phyloP scores from a whole-genome alignment of 1,140 invertebrate species.

The Drosophila subobscura region DNA sequence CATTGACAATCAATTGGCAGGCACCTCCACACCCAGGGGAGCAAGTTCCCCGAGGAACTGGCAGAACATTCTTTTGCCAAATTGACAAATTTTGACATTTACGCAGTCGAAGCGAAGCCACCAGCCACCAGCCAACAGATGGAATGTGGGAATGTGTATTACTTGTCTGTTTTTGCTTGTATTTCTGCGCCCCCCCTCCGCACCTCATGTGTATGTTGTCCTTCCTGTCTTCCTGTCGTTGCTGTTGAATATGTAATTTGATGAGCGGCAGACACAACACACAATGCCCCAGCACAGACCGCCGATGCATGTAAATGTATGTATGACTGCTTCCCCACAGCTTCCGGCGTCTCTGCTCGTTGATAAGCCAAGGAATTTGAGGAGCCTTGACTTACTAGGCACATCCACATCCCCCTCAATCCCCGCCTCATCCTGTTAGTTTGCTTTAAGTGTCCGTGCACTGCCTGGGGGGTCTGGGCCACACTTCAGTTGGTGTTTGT shows the following conservation, averaged over 20 bases:
- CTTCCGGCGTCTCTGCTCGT: slow-evolving; percentile 70
- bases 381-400: slow-evolving; percentile 59
- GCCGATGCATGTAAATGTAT: slow-evolving; percentile 71
- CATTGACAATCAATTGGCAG: slow-evolving; percentile 24
- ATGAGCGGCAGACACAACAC: slow-evolving; percentile 56
- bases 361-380: slow-evolving; percentile 78
- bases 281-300: slow-evolving; percentile 47
- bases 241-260: slow-evolving; percentile 73
- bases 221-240: slow-evolving; percentile 17
- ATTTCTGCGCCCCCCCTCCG: neutral
- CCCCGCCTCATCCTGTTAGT: slow-evolving; percentile 59
- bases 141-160: slow-evolving; percentile 26
- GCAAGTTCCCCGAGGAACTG: too few species aligned
- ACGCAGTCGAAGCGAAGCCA: slow-evolving; percentile 2
- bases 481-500: slow-evolving; percentile 48
- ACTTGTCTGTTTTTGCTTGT: slow-evolving; percentile 29
- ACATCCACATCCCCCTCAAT: slow-evolving; percentile 3
- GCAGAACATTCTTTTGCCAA: neutral
- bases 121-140: too few species aligned
- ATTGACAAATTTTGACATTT: slow-evolving; percentile 16
- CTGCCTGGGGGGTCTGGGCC: slow-evolving; percentile 44
- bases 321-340: slow-evolving; percentile 75
- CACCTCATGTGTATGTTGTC: neutral
- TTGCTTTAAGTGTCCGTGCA: slow-evolving; percentile 69
- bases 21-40: neutral